Percentiles rank a stretch among this genome's conserved stretches.
Conservation (phyloP, 2,888 invertebrate genomes). For the Nomada hirtipes region DNA sequence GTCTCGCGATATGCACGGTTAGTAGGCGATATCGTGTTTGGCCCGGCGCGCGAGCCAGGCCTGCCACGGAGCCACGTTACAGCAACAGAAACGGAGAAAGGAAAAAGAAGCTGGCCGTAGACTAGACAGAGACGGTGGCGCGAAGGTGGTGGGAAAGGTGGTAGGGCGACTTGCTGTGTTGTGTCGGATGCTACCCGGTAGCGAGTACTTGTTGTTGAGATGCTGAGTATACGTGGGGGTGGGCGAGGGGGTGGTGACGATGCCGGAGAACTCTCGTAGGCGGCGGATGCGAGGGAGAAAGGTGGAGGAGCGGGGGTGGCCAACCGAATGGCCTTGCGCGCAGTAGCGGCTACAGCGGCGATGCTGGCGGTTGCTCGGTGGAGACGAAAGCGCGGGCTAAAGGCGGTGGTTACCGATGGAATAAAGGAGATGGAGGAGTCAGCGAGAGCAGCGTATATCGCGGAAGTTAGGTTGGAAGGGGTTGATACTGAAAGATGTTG, state of each 20-base stretch:
- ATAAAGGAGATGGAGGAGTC: conserved; percentile 41
- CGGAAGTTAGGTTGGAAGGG: conserved; percentile 53
- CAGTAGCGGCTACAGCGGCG: conserved; percentile 69
- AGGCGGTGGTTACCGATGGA: conserved; percentile 65
- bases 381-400: conserved; percentile 65
- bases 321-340: conserved; percentile 79
- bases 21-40: conserved; percentile 73
- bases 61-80: conserved; percentile 59
- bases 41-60: conserved; percentile 65
- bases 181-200: conserved; percentile 82
- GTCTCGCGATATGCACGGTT: conserved; percentile 71
- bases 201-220: conserved; percentile 83
- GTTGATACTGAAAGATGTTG: conserved; percentile 26
- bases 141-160: conserved; percentile 59
- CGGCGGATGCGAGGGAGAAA: conserved; percentile 52
- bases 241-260: conserved; percentile 54
- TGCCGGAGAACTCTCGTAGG: conserved; percentile 57
- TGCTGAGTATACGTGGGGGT: conserved; percentile 71
- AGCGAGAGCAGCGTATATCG: conserved; percentile 42
- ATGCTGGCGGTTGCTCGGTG: conserved; percentile 67
- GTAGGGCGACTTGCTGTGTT: conserved; percentile 82
- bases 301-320: conserved; percentile 71
- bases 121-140: conserved; percentile 19
- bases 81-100: conserved; percentile 34
- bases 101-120: conserved; percentile 4